These are phyloP conservation scores for Xerus inauris DNA, from an alignment of 2,113 vertebrate species.

Conservation along the genomic window DNA sequence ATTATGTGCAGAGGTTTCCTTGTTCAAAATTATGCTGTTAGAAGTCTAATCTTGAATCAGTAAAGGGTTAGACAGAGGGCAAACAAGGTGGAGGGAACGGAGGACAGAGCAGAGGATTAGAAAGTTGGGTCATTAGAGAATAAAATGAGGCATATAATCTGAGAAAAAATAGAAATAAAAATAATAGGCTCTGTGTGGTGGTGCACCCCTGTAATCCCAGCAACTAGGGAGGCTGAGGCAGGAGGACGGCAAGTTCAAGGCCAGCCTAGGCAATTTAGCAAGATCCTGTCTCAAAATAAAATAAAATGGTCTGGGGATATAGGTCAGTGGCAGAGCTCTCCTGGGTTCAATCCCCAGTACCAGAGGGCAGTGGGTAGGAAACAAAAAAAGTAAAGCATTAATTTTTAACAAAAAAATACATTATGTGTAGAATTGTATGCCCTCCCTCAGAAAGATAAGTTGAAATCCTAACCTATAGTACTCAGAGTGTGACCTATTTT, in stretches of 20 bases:
- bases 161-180: constrained; percentile 19
- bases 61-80: not conserved
- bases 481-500: not conserved
- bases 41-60: not conserved
- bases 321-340: too few relatives aligned
- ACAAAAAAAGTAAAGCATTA: not conserved
- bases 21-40: not conserved
- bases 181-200: not conserved
- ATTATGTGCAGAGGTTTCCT: not conserved
- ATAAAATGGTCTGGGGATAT: too few relatives aligned
- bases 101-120: not conserved
- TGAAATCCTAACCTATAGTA: not conserved
- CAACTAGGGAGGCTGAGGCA: too few relatives aligned
- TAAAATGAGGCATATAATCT: not conserved
- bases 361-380: not conserved
- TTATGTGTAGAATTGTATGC: not conserved
- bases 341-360: too few relatives aligned
- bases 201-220: too few relatives aligned
- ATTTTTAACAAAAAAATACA: not conserved
- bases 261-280: too few relatives aligned
- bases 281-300: too few relatives aligned
- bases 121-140: not conserved
- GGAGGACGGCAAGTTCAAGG: too few relatives aligned
- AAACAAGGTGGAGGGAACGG: not conserved
- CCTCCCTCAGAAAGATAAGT: not conserved